Evolutionary conservation across 2,888 invertebrate genomes (phyloP), one percentile per base, ranked within the genome.

Genomic region (Gymnocheta viridis): DNA sequence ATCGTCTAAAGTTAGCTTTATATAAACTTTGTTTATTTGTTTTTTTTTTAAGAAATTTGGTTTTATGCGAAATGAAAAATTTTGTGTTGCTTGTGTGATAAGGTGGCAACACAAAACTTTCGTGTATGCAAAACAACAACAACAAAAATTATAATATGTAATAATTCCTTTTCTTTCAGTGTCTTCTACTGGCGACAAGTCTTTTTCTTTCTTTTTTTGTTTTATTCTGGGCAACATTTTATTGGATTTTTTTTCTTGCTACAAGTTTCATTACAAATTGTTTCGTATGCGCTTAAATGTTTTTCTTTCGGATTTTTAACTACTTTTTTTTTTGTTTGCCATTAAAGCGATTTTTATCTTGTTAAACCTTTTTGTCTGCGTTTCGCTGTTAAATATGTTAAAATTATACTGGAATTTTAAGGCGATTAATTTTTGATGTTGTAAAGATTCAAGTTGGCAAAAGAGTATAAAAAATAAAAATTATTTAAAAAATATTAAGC

Each of bases 281-380:
- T 85, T 84, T 77, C 44, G 85, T 81, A 82, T 85, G 86, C 86
- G 86, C 87, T 86, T 86, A 84, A 86, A 85, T 87, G 85, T 82
- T 85, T 82, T 64, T 62, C 74, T 64, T 41, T 24, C 38, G 64
- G 32, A 60, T 74, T 85, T 85, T 82, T 67, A 77, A 80, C 79
- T 80, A 58, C 69, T 64, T 74, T 77, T 58, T 38, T 41, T 29
- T 72, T 35, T 66, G 29, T 38, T 27, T 74, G 44, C 64, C 56
- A 22, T 64, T 80, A 60, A 67, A 51, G 47, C 69, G 67, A 74
- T 84, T 73, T 80, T 79, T 70, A 76, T 78, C 76, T 67, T 64
- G 64, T 80, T 69, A 77, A 79, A 79, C 64, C 49, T 64, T 67
- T 72, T 72, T 74, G 67, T 49, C 67, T 77, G 77, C 49, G 24